These are phyloP conservation scores for Mus caroli DNA, from an alignment of 2,797 vertebrate genomes.

Conservation along the genomic window DNA sequence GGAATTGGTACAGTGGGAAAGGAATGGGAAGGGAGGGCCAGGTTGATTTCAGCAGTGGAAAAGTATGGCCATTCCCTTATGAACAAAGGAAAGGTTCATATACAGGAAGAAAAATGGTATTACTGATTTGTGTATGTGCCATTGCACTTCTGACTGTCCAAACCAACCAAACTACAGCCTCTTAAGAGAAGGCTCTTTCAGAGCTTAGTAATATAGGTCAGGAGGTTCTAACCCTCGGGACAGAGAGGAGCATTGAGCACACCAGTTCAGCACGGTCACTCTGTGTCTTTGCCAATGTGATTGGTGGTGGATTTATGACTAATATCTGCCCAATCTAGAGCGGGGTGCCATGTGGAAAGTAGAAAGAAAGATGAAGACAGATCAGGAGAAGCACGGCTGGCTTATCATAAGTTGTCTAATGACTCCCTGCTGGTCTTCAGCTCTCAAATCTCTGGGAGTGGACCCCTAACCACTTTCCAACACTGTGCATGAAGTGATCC, in stretches of 20 bases:
- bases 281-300: background rate
- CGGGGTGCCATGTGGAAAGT: background rate
- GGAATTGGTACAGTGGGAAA: constrained; percentile 1
- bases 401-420: constrained; percentile 6
- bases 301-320: background rate
- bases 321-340: background rate
- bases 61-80: background rate
- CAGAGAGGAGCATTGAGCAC: background rate
- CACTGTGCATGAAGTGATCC: background rate
- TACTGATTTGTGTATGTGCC: background rate
- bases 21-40: background rate
- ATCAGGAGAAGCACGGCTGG: background rate
- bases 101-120: background rate
- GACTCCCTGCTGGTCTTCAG: background rate
- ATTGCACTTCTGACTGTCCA: background rate
- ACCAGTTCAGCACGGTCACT: background rate
- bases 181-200: background rate
- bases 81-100: background rate
- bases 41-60: constrained; percentile 29
- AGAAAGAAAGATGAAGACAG: constrained; percentile 16
- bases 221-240: background rate
- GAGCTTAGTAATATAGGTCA: background rate
- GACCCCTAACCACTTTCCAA: background rate
- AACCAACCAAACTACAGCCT: background rate
- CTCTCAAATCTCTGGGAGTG: background rate